A percentile compares a stretch with the other conserved stretches of the same genome.
Evolutionary conservation across 2,797 vertebrate genomes (phyloP).

Genomic region (Cynodonichthys magdalenae): DNA sequence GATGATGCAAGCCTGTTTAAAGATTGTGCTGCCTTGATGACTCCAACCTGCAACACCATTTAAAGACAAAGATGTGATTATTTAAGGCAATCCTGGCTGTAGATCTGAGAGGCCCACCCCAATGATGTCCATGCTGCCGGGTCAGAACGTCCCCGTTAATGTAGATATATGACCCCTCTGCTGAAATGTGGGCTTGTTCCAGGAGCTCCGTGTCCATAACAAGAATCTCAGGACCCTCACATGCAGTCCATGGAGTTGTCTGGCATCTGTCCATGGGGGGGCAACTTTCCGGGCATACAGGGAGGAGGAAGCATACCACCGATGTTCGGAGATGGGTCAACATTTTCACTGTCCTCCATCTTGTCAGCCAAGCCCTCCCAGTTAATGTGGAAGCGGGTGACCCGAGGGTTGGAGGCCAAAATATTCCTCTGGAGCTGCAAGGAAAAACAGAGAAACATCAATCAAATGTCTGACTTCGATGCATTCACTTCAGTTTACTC

Average conservation of each 20-base stretch:
- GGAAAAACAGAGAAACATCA: not conserved
- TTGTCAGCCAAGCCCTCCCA: conserved; percentile 84
- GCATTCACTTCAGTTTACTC: too few relatives aligned
- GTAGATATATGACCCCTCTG: conserved; percentile 1
- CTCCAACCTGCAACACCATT: conserved; percentile 17
- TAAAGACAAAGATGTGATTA: conserved; percentile 18
- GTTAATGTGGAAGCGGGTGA: conserved; percentile 89
- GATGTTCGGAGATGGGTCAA: conserved; percentile 79
- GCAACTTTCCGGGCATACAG: conserved; percentile 80
- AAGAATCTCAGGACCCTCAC: conserved; percentile 53
- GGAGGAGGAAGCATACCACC: conserved; percentile 74
- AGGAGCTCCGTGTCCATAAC: conserved; percentile 32
- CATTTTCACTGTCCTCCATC: conserved; percentile 83
- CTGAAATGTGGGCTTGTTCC: conserved; percentile 26
- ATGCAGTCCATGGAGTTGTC: conserved; percentile 91
- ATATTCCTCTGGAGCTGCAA: conserved; percentile 87
- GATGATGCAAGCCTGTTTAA: not conserved
- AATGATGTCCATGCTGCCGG: conserved; percentile 7
- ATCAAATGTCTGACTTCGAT: too few relatives aligned
- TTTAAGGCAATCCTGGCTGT: conserved; percentile 50
- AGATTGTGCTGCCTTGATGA: not conserved
- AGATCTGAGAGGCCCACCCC: conserved; percentile 31
- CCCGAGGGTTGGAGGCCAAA: conserved; percentile 86
- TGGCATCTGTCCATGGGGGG: conserved; percentile 76
- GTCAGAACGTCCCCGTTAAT: conserved; percentile 19